Percentiles rank a stretch among this genome's conserved stretches.
Evolutionary conservation across 2,888 invertebrate species (phyloP).

Genomic region (Petrophora chlorosata): DNA sequence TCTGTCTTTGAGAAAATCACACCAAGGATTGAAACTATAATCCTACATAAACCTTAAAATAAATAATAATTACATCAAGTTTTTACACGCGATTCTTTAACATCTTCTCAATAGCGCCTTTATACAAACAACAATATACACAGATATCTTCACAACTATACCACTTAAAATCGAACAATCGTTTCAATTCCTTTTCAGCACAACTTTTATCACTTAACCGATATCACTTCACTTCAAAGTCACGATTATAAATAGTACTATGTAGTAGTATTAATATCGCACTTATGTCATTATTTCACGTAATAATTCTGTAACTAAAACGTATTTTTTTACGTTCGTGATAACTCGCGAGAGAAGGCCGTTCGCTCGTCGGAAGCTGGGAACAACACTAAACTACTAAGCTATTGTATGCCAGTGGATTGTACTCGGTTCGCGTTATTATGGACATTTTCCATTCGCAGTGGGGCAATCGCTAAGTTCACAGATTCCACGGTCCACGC

Average conservation of each 20-base stretch:
- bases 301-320: constrained; percentile 37
- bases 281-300: constrained; percentile 39
- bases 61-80: constrained; percentile 35
- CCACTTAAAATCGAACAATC: constrained; percentile 30
- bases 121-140: constrained; percentile 23
- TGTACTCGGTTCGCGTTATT: constrained; percentile 75
- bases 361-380: constrained; percentile 75
- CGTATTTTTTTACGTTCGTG: constrained; percentile 34
- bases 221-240: constrained; percentile 41
- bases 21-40: constrained; percentile 45
- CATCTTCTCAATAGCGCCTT: constrained; percentile 32
- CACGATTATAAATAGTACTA: constrained; percentile 40
- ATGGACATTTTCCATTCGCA: constrained; percentile 79
- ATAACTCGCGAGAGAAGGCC: constrained; percentile 59
- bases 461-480: constrained; percentile 63
- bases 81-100: constrained; percentile 46
- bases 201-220: constrained; percentile 39
- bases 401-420: constrained; percentile 83
- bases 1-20: constrained; percentile 55
- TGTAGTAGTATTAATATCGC: constrained; percentile 36
- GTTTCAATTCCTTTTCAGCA: constrained; percentile 21
- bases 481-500: too few relatives aligned
- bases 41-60: constrained; percentile 45
- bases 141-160: constrained; percentile 23
- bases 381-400: constrained; percentile 74